Evolutionary conservation across 2,888 invertebrate species (phyloP), one percentile per base, ranked within the genome.

Genomic region (Cantharis flavilabris): DNA sequence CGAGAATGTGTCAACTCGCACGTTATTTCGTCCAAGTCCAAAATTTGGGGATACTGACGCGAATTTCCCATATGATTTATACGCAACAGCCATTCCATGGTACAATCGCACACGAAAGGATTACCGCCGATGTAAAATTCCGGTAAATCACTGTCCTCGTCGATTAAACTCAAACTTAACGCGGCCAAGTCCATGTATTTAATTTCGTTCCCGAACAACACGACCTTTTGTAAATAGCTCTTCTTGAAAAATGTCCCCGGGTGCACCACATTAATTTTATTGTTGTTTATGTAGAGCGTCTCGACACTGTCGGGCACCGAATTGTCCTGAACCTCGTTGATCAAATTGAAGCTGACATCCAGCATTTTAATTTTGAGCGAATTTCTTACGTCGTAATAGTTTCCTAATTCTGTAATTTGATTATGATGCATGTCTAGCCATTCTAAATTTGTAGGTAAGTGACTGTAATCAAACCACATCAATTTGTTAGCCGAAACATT

Each of bases 381-480:
- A 77, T 92, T 92, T 82, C 92, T 91, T 75, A 93, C 90, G 76
- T 93, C 93, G 85, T 92, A 94, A 81, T 93, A 93, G 87, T 95
- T 94, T 82, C 93, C 93, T 65, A 95, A 89, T 84, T 94, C 93
- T 82, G 92, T 91, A 84, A 96, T 93, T 89, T 93, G 91, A 88
- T 96, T 96, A 85, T 93, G 92, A 86, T 95, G 95, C 90, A 95
- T 93, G 87, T 96, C 95, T 75, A 96, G 89, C 94, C 94, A 94
- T 86, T 94, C 94, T 67, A 96, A 90, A 84, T 93, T 94, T 2
- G 90, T 87, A 13, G 96, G 96, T 83, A 96, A 90, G 84, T 95
- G 92, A 82, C 94, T 93, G 84, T 94, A 96, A 89, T 96, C 95
- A 88, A 95, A 95, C 93, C 94, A 93, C 79, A 92, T 90, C 82